A percentile compares a stretch with the other conserved stretches of the same genome.
Evolutionary conservation across 2,797 vertebrate genomes (phyloP).

Genomic region (Paguma larvata): DNA sequence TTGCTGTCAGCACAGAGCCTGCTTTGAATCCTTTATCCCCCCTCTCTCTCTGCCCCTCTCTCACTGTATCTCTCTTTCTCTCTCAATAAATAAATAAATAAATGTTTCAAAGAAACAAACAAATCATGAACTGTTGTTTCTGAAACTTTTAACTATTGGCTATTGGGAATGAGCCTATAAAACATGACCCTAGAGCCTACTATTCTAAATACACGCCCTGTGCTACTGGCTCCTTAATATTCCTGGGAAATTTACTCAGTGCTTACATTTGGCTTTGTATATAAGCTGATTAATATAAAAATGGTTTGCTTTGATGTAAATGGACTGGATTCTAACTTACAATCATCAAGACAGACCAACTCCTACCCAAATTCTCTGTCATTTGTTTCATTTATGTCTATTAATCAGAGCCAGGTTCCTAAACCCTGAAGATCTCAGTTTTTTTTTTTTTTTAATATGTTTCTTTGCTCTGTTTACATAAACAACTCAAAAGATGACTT

Average conservation of each 20-base stretch:
- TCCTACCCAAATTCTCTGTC: neutral
- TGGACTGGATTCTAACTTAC: neutral
- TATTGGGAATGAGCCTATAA: neutral
- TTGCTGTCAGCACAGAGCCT: too few relatives aligned
- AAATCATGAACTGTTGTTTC: neutral
- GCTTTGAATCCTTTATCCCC: too few relatives aligned
- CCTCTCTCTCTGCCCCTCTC: too few relatives aligned
- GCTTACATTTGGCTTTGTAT: neutral
- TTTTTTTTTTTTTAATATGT: neutral
- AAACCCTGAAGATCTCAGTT: neutral
- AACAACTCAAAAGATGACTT: neutral
- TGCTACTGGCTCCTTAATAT: neutral
- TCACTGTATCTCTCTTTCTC: too few relatives aligned
- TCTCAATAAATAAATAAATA: too few relatives aligned
- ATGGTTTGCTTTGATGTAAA: neutral
- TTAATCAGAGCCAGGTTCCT: neutral
- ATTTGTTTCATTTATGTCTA: neutral
- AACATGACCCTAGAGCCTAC: neutral
- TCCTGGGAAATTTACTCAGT: neutral
- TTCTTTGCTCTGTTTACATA: neutral
- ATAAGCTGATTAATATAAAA: neutral
- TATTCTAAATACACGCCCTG: fast-evolving
- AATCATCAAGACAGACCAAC: neutral
- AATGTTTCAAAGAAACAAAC: too few relatives aligned
- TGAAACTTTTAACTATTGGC: neutral